A percentile compares a stretch with the other conserved stretches of the same genome.
These are phyloP conservation scores for Heliothis virescens DNA, from an alignment of 1,140 invertebrate genomes.

Conservation along the genomic window DNA sequence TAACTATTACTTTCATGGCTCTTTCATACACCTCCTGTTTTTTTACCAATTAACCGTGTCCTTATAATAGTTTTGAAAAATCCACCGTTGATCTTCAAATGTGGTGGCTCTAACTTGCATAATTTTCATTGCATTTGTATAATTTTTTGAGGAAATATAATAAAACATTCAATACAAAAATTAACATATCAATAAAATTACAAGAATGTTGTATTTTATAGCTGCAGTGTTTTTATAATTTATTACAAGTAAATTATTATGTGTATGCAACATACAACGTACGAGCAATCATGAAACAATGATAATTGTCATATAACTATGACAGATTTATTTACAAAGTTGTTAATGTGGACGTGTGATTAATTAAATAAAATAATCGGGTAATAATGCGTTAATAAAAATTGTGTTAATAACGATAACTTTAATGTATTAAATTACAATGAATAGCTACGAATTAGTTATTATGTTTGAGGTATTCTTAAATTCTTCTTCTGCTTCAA, in stretches of 20 bases:
- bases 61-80: too few species aligned
- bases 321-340: conserved; percentile 31
- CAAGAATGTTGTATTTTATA: background rate
- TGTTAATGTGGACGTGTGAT: background rate
- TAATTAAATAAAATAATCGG: conserved; percentile 3
- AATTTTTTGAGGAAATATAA: background rate
- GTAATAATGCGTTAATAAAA: background rate
- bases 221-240: background rate
- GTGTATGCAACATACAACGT: background rate
- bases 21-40: too few species aligned
- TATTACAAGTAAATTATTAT: conserved; percentile 6
- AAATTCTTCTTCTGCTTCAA: too few species aligned
- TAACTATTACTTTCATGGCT: too few species aligned
- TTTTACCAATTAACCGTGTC: too few species aligned
- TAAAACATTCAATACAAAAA: background rate
- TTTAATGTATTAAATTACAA: background rate
- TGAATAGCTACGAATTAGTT: too few species aligned
- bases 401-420: conserved; percentile 3
- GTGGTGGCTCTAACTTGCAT: too few species aligned
- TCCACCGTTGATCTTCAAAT: too few species aligned
- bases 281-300: conserved; percentile 16
- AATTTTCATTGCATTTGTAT: too few species aligned
- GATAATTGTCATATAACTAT: conserved; percentile 13
- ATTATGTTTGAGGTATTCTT: too few species aligned
- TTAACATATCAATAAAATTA: background rate